These are phyloP conservation scores for Drosophila sp. DNA, from an alignment of 1,140 invertebrate genomes.

Conservation along the genomic window DNA sequence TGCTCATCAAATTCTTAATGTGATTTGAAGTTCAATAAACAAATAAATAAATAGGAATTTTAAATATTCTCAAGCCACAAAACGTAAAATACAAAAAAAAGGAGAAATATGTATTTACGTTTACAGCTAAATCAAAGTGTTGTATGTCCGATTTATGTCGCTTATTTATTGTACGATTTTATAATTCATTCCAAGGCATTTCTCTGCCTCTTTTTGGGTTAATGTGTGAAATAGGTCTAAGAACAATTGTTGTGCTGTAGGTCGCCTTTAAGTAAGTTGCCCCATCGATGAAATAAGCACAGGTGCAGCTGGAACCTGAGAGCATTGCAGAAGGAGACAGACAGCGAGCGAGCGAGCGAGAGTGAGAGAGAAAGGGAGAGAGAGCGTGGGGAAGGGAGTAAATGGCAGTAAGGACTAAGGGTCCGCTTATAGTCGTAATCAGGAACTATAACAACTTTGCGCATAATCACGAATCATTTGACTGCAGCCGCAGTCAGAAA, in stretches of 20 bases:
- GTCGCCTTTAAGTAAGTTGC: constrained; percentile 3
- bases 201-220: not conserved
- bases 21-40: too few relatives aligned
- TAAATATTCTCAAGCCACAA: too few relatives aligned
- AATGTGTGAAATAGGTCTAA: not conserved
- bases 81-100: too few relatives aligned
- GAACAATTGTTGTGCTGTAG: not conserved
- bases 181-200: too few relatives aligned
- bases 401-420: constrained; percentile 5
- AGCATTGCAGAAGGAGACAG: not conserved
- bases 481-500: constrained; percentile 36
- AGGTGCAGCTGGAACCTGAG: not conserved
- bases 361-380: not conserved
- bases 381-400: not conserved
- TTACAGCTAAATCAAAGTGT: too few relatives aligned
- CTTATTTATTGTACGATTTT: too few relatives aligned
- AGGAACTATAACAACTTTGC: constrained; percentile 63
- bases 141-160: too few relatives aligned
- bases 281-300: not conserved
- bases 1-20: too few relatives aligned
- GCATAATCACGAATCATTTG: constrained; percentile 77
- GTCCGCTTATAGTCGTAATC: constrained; percentile 36
- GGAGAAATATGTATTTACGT: too few relatives aligned
- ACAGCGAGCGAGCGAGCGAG: not conserved
- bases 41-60: too few relatives aligned